Conservation (phyloP, 2,113 vertebrate genomes). For the Apaloderma vittatum region DNA sequence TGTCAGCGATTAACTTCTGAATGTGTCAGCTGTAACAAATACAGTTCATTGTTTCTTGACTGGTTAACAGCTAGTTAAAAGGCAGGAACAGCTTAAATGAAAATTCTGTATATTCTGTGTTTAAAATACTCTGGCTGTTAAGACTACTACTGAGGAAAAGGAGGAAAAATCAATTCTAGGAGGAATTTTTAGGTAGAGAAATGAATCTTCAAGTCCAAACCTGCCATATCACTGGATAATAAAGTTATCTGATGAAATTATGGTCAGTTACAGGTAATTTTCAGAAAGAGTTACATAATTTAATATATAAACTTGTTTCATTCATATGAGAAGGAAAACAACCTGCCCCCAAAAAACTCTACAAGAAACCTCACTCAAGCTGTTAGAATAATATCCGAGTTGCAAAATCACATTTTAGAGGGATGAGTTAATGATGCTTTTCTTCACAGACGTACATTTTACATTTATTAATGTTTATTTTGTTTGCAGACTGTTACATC, state of each 20-base stretch:
- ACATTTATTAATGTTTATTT: neutral
- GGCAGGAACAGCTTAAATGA: slow-evolving; percentile 17
- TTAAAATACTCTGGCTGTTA: neutral
- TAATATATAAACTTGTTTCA: neutral
- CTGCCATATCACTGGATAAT: neutral
- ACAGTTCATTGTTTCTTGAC: slow-evolving; percentile 49
- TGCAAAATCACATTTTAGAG: neutral
- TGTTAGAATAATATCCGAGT: neutral
- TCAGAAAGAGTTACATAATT: neutral
- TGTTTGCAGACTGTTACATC: neutral
- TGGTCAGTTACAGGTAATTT: neutral
- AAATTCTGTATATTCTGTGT: neutral
- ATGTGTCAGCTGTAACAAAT: slow-evolving; percentile 74
- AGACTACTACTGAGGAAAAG: neutral
- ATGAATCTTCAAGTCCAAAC: neutral
- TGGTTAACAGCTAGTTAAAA: slow-evolving; percentile 58
- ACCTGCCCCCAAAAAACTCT: fast-evolving
- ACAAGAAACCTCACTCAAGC: neutral
- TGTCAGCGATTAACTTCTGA: slow-evolving; percentile 78
- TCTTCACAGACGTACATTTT: neutral
- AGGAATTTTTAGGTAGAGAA: neutral
- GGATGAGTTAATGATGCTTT: neutral
- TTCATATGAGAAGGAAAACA: neutral
- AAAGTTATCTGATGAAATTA: neutral
- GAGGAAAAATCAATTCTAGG: neutral